Base-by-base conservation (phyloP, 1,140 invertebrate species). In the Odontomachus brunneus region DNA sequence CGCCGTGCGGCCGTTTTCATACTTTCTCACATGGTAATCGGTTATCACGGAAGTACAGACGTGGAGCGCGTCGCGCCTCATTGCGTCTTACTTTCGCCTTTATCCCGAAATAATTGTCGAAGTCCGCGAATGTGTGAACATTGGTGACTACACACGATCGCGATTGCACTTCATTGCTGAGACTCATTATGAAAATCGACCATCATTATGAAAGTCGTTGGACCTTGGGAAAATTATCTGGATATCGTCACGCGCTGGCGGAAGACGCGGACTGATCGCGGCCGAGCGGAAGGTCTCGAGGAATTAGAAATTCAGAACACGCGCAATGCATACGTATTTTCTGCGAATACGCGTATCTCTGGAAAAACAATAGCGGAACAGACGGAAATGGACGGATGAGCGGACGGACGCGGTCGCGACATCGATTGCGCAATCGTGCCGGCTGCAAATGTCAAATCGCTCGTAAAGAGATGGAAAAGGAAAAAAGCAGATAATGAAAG, bases 251-350 rank as follows among this genome's bases (percentile, higher is more conserved):
- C 26, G 69, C n/a, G 15, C 51, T 3, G 3, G 33, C 38, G 29
- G 14, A 57, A 57, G 14, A 29, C 29, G 55, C 55, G 33, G 33
- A 14, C 55, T 5, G 29, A 33, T 33, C 29, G 29, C 29, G 29
- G 29, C 29, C 29, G 29, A 24, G 38, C 62, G 22, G 57, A 63
- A 33, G 57, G 38, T n/a, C 38, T 62, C 38, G 24, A 49, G 19
- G 12, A 9, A 75, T 75, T 63, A 63, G 59, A 38, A 75, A 33
- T 75, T 75, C 44, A 49, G 44, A 63, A 9, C 14, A 29, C 11
- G 38, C 24, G 44, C 17, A 0, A 26, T 62, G 26, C 24, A 48
- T 33, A 33, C 5, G 29, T 22, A 63, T 63, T 29, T 75, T 48
- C 22, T 24, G 24, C 53, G 19, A 14, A 60, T 44, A 12, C 19